Evolutionary conservation across 2,797 vertebrate species (phyloP).

Genomic region (Falco cherrug): DNA sequence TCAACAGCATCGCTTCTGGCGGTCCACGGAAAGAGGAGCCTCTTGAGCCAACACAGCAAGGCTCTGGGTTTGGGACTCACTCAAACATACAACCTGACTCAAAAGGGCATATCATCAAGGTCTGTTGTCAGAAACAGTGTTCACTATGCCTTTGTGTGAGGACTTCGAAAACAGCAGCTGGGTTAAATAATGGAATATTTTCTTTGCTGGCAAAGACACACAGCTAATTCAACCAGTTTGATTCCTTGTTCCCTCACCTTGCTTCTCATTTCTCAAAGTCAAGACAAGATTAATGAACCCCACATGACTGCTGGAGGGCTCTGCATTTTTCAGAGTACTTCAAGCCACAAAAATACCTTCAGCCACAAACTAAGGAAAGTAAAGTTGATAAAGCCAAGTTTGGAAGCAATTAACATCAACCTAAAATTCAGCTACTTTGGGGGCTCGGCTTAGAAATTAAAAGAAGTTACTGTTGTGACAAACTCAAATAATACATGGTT

Average conservation of each 20-base stretch:
- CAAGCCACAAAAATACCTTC: conserved; percentile 23
- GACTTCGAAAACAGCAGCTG: not conserved
- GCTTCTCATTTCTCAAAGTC: conserved; percentile 58
- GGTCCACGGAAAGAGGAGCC: not conserved
- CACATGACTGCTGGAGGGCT: not conserved
- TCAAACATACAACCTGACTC: not conserved
- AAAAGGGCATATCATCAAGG: fast-evolving
- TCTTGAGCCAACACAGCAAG: not conserved
- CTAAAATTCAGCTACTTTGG: conserved; percentile 18
- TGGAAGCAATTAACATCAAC: conserved; percentile 48
- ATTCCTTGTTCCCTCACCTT: not conserved
- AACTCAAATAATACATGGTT: not conserved
- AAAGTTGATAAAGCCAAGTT: conserved; percentile 36
- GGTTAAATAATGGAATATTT: not conserved
- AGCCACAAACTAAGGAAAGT: not conserved
- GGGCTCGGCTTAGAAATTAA: conserved; percentile 39
- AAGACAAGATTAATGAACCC: conserved; percentile 43
- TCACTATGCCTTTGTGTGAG: not conserved
- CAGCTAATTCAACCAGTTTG: not conserved
- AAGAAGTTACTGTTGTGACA: conserved; percentile 24
- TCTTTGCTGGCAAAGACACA: not conserved
- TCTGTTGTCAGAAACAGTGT: not conserved
- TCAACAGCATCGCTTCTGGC: fast-evolving
- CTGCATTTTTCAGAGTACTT: not conserved
- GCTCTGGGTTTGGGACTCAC: not conserved